phyloP scores from a whole-genome alignment of 1,140 invertebrate genomes.

The Hirudo medicinalis region DNA sequence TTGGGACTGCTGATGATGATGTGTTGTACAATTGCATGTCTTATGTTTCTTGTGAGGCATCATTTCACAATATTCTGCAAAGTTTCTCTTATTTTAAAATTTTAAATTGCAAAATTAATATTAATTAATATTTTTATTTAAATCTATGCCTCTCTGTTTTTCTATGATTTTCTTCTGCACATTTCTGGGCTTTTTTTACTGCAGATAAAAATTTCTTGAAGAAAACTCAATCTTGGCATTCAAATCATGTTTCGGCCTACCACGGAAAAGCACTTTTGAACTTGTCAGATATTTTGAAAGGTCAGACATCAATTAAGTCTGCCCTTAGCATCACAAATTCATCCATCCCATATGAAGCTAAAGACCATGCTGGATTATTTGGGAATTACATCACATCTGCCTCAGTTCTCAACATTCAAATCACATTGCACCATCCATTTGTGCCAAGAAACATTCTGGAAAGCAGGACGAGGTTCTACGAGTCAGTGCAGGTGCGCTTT shows the following conservation, averaged over 20 bases:
- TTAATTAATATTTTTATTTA: no score
- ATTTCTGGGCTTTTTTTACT: background rate
- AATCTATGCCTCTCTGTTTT: no score
- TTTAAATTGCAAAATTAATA: background rate
- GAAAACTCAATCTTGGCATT: background rate
- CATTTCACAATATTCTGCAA: no score
- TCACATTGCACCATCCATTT: background rate
- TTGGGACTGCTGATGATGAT: slow-evolving; percentile 12
- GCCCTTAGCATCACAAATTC: background rate
- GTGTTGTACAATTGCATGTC: background rate
- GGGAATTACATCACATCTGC: slow-evolving; percentile 1
- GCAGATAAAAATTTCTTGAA: background rate
- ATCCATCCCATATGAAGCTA: background rate
- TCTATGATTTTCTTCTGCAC: background rate
- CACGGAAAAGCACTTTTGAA: background rate
- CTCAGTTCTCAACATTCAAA: background rate
- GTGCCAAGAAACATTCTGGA: background rate
- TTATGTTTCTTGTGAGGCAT: background rate
- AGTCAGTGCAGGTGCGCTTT: no score
- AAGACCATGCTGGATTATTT: background rate
- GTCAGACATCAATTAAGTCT: background rate
- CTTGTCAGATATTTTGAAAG: background rate
- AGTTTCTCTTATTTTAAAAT: background rate
- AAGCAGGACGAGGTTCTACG: no score
- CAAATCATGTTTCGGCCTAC: background rate